A percentile compares a stretch with the other conserved stretches of the same genome.
These are phyloP conservation scores for Drosophila aff. DNA, from an alignment of 1,140 invertebrate species.

Conservation along the genomic window DNA sequence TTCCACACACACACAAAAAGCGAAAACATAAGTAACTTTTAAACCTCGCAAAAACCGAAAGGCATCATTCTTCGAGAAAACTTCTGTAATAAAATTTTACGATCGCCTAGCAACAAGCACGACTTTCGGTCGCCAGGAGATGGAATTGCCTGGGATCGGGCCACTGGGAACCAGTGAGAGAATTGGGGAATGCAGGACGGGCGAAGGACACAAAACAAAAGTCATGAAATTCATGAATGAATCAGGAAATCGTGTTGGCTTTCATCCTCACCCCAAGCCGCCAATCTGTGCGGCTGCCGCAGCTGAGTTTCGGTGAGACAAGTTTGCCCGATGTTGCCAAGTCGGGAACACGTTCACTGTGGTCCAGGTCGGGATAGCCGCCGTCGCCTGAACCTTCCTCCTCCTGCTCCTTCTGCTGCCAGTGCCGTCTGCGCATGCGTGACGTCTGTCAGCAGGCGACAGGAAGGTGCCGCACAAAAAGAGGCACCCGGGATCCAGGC, in stretches of 20 bases:
- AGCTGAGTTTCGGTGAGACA: conserved; percentile 15
- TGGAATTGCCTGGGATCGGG: conserved; percentile 12
- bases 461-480: conserved; percentile 60
- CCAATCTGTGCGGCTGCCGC: conserved; percentile 14
- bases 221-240: conserved; percentile 81
- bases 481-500: conserved; percentile 22
- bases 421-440: conserved; percentile 60
- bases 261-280: conserved; percentile 42
- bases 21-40: conserved; percentile 2
- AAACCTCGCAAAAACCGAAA: conserved; percentile 13
- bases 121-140: conserved; percentile 28
- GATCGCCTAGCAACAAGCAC: conserved; percentile 69
- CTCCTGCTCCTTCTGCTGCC: conserved; percentile 5
- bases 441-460: conserved; percentile 62
- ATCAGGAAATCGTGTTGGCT: conserved; percentile 72
- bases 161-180: neutral
- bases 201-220: conserved; percentile 67
- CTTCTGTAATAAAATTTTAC: conserved; percentile 71
- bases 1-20: conserved; percentile 2
- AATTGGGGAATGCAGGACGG: conserved; percentile 9
- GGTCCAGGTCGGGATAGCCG: conserved; percentile 27
- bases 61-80: conserved; percentile 39
- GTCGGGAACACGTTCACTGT: conserved; percentile 47
- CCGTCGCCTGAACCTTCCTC: neutral
- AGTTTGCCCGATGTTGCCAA: conserved; percentile 53